Evolutionary conservation across 2,888 invertebrate genomes (phyloP).

Genomic region (Eurytoma californica): DNA sequence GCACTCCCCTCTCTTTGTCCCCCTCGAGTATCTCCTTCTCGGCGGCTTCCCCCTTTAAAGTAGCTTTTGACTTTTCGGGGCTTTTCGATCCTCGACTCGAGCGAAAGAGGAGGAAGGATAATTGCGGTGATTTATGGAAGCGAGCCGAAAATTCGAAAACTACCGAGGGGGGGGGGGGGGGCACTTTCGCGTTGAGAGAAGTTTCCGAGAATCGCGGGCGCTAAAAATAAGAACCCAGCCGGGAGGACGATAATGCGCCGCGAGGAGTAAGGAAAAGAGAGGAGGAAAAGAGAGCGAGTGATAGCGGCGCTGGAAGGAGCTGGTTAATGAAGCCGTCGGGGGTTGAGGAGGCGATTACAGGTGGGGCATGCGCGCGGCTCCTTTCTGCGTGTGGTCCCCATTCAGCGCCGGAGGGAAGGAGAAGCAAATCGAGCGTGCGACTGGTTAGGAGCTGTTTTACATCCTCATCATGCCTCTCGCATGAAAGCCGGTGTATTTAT

Average conservation of each 20-base stretch:
- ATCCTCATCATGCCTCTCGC: conserved; percentile 59
- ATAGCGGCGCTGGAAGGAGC: conserved; percentile 43
- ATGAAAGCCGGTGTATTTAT: conserved; percentile 39
- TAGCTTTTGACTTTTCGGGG: not conserved
- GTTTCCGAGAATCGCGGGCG: conserved; percentile 70
- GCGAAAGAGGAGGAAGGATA: too few relatives aligned
- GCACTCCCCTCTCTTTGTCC: not conserved
- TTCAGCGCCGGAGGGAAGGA: conserved; percentile 60
- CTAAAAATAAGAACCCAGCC: conserved; percentile 75
- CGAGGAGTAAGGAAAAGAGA: not conserved
- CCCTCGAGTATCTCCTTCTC: not conserved
- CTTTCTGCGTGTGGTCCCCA: conserved; percentile 72
- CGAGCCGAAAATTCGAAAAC: too few relatives aligned
- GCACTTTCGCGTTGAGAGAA: conserved; percentile 51
- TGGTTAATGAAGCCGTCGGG: conserved; percentile 74
- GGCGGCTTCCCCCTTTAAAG: not conserved
- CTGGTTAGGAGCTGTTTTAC: conserved; percentile 70
- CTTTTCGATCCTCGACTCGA: not conserved
- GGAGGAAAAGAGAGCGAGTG: conserved; percentile 40
- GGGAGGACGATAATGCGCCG: conserved; percentile 70
- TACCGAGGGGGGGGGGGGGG: too few relatives aligned
- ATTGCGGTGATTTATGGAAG: too few relatives aligned
- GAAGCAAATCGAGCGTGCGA: conserved; percentile 42
- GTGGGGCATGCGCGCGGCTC: conserved; percentile 64
- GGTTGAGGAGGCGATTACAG: conserved; percentile 71